phyloP scores from a whole-genome alignment of 2,888 invertebrate genomes.

The Siphlonurus alternatus region DNA sequence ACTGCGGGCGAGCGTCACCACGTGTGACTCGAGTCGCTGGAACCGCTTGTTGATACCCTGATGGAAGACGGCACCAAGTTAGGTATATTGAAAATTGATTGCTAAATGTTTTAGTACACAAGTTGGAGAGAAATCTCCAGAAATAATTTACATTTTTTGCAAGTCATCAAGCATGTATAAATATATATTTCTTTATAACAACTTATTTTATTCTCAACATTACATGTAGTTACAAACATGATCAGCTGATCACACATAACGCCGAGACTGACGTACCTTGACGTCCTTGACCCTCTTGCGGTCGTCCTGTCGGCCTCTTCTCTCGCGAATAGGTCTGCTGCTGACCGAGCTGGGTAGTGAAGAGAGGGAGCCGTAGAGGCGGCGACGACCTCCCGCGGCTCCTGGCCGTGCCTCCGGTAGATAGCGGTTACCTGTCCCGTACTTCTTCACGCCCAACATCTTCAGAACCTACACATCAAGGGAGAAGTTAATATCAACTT shows the following conservation, averaged over 20 bases:
- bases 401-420: slow-evolving; percentile 37
- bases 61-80: too few relatives aligned
- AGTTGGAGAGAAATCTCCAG: too few relatives aligned
- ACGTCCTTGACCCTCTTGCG: slow-evolving; percentile 55
- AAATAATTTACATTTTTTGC: too few relatives aligned
- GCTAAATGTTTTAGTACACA: not conserved
- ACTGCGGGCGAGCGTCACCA: slow-evolving; percentile 74
- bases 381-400: slow-evolving; percentile 31
- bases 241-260: too few relatives aligned
- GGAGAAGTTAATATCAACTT: too few relatives aligned
- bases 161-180: too few relatives aligned
- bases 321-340: slow-evolving; percentile 56
- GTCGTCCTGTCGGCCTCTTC: slow-evolving; percentile 47
- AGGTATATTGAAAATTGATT: slow-evolving; percentile 8
- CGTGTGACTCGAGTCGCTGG: slow-evolving; percentile 77
- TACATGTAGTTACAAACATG: too few relatives aligned
- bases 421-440: slow-evolving; percentile 29
- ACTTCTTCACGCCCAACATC: slow-evolving; percentile 39
- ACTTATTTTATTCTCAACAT: too few relatives aligned
- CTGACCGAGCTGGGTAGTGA: slow-evolving; percentile 69
- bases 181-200: too few relatives aligned
- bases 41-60: slow-evolving; percentile 74
- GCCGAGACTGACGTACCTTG: too few relatives aligned
- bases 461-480: slow-evolving; percentile 40
- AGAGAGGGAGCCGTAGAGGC: slow-evolving; percentile 65